A percentile compares a stretch with the other conserved stretches of the same genome.
Conservation (phyloP, 2,888 invertebrate genomes). For the Polydrusus pterygomalis region DNA sequence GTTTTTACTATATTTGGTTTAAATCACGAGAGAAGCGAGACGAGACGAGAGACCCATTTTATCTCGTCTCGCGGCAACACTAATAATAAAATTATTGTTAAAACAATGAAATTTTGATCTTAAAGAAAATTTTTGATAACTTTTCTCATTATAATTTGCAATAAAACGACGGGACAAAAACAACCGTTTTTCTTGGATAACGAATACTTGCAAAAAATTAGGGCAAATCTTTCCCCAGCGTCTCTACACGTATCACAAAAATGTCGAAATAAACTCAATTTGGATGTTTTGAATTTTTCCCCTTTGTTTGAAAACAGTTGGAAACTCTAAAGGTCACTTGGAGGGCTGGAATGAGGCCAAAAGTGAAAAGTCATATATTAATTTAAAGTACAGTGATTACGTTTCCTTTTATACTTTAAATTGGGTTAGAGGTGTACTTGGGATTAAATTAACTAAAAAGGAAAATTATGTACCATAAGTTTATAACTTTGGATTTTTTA, state of each 20-base stretch:
- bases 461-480: background rate
- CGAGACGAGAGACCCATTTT: too few species aligned
- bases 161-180: too few species aligned
- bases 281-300: slow-evolving; percentile 25
- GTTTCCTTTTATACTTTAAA: background rate
- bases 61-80: too few species aligned
- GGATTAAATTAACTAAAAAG: background rate
- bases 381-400: slow-evolving; percentile 29
- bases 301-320: slow-evolving; percentile 20
- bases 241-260: background rate
- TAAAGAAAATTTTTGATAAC: too few species aligned
- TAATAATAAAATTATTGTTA: too few species aligned
- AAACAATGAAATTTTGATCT: too few species aligned
- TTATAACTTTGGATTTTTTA: too few species aligned
- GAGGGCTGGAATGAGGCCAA: slow-evolving; percentile 46
- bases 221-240: background rate
- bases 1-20: too few species aligned
- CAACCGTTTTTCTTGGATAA: background rate
- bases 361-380: slow-evolving; percentile 36
- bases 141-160: too few species aligned
- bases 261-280: slow-evolving; percentile 17
- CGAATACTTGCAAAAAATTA: background rate
- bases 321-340: slow-evolving; percentile 40
- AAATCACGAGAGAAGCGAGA: too few species aligned
- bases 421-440: background rate